Conservation (phyloP, 2,113 vertebrate genomes). For the Zosterops borbonicus region DNA sequence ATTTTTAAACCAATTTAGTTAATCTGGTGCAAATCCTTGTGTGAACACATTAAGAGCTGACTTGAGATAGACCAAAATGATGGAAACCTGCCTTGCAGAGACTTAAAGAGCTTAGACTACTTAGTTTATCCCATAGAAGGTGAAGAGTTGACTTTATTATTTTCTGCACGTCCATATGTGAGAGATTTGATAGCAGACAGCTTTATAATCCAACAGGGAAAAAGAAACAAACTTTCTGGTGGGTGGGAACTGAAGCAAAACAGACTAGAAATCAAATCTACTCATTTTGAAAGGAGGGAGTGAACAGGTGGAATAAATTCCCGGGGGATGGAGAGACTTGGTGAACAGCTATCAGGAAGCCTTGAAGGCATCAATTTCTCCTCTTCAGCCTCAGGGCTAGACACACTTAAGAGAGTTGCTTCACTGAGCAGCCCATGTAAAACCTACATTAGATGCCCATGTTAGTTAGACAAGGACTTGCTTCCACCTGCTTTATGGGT, state of each 20-base stretch:
- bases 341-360: neutral
- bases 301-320: neutral
- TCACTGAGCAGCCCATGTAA: neutral
- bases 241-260: neutral
- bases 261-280: neutral
- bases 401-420: neutral
- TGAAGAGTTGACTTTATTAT: conserved; percentile 46
- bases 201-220: conserved; percentile 17
- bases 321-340: neutral
- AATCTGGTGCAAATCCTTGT: conserved; percentile 49
- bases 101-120: conserved; percentile 38
- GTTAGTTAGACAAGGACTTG: neutral
- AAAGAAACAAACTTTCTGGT: neutral
- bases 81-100: conserved; percentile 47
- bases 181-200: conserved; percentile 3
- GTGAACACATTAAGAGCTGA: conserved; percentile 30
- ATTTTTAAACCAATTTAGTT: conserved; percentile 53
- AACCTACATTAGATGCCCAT: neutral
- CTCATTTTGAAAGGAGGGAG: neutral
- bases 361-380: neutral
- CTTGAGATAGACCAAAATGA: conserved; percentile 40
- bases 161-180: neutral
- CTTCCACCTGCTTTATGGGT: neutral
- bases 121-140: conserved; percentile 3
- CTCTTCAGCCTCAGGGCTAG: neutral